phyloP scores from a whole-genome alignment of 2,113 vertebrate species.

The Ammodytes marinus region DNA sequence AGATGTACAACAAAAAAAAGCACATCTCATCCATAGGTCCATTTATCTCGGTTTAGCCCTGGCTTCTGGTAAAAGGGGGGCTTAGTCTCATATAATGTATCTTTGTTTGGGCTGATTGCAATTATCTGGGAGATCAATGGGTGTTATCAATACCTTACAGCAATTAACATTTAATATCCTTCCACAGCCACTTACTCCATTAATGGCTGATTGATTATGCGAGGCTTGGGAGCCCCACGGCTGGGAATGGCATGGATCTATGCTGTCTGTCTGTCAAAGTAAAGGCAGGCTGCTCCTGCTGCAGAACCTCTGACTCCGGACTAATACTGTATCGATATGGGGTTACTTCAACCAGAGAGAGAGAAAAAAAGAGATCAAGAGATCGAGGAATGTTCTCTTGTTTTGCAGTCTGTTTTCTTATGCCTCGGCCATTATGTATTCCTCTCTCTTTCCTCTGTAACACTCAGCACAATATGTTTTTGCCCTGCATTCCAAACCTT shows the following conservation, averaged over 20 bases:
- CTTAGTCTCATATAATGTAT: slow-evolving; percentile 78
- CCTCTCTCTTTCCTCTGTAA: slow-evolving; percentile 22
- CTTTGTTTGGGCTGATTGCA: slow-evolving; percentile 85
- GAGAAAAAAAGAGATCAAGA: slow-evolving; percentile 47
- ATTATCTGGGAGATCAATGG: slow-evolving; percentile 83
- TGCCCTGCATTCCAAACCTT: slow-evolving; percentile 53
- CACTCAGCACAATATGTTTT: slow-evolving; percentile 34
- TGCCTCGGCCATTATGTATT: slow-evolving; percentile 14
- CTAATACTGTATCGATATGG: slow-evolving; percentile 59
- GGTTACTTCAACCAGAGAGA: slow-evolving; percentile 47
- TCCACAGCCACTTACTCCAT: slow-evolving; percentile 88
- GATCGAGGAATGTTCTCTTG: slow-evolving; percentile 20
- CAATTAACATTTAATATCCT: slow-evolving; percentile 90
- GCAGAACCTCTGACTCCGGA: slow-evolving; percentile 60
- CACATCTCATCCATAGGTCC: slow-evolving; percentile 51
- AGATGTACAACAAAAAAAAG: slow-evolving; percentile 57
- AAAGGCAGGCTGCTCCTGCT: slow-evolving; percentile 46
- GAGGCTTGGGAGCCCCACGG: slow-evolving; percentile 65
- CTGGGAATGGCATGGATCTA: slow-evolving; percentile 78
- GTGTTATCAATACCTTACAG: slow-evolving; percentile 85
- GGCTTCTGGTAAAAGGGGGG: slow-evolving; percentile 58
- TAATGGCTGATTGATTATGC: slow-evolving; percentile 87
- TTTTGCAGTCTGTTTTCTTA: slow-evolving; percentile 20
- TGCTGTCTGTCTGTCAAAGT: slow-evolving; percentile 78
- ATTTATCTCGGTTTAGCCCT: slow-evolving; percentile 69